phyloP scores from a whole-genome alignment of 2,888 invertebrate species.

The Meandrusa payeni region DNA sequence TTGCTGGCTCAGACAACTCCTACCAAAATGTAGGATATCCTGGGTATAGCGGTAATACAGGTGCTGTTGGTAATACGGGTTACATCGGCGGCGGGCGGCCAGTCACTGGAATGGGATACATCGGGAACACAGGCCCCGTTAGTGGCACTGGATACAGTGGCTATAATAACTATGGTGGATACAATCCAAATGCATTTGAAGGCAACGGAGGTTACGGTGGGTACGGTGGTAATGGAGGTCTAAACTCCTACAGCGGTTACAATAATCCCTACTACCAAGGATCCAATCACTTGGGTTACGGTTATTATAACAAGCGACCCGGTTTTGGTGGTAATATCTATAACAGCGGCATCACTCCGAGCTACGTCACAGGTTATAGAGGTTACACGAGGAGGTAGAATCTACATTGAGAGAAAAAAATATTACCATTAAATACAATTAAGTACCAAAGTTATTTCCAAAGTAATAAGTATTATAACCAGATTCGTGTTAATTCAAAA shows the following conservation, averaged over 20 bases:
- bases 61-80: slow-evolving; percentile 26
- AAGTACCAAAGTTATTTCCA: slow-evolving; percentile 28
- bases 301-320: slow-evolving; percentile 69
- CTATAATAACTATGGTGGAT: slow-evolving; percentile 30
- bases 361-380: slow-evolving; percentile 73
- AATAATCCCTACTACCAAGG: slow-evolving; percentile 77
- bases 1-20: slow-evolving; percentile 30
- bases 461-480: neutral
- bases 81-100: slow-evolving; percentile 27
- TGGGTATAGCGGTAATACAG: slow-evolving; percentile 23
- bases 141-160: slow-evolving; percentile 22
- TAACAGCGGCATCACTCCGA: slow-evolving; percentile 65
- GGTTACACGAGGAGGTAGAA: slow-evolving; percentile 54
- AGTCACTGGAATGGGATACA: slow-evolving; percentile 30
- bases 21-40: slow-evolving; percentile 23
- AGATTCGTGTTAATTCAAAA: too few relatives aligned
- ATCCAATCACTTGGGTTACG: slow-evolving; percentile 80
- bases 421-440: slow-evolving; percentile 1
- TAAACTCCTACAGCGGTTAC: slow-evolving; percentile 81
- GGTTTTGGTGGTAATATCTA: slow-evolving; percentile 66
- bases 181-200: slow-evolving; percentile 27
- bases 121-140: slow-evolving; percentile 27
- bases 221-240: slow-evolving; percentile 81
- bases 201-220: slow-evolving; percentile 79
- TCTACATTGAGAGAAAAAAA: neutral